Percentiles rank a stretch among this genome's conserved stretches.
Evolutionary conservation across 2,113 vertebrate species (phyloP).

Genomic region (Colaptes auratus): DNA sequence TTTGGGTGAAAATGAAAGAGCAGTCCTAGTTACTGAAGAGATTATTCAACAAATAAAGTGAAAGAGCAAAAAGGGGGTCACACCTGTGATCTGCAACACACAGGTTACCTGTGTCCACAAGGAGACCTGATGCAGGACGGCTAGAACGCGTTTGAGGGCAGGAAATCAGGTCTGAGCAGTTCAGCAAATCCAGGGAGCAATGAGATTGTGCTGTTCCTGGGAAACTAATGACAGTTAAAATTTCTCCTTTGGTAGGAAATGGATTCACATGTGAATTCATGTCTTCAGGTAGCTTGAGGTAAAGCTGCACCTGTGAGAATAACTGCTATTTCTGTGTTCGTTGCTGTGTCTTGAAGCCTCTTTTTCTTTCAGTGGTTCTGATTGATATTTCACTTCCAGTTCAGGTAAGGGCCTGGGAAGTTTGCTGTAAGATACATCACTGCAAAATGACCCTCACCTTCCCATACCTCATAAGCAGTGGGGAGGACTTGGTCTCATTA

Average conservation of each 20-base stretch:
- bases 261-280: not conserved
- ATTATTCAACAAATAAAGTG: not conserved
- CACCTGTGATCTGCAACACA: too few relatives aligned
- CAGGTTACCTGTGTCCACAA: not conserved
- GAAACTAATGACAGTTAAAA: not conserved
- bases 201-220: not conserved
- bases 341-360: not conserved
- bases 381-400: not conserved
- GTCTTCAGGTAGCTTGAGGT: not conserved
- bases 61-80: not conserved
- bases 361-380: not conserved
- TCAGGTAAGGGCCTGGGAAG: not conserved
- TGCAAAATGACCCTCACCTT: not conserved
- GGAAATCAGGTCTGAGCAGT: not conserved
- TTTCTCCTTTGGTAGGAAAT: not conserved
- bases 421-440: not conserved
- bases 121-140: not conserved
- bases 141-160: not conserved
- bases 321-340: not conserved
- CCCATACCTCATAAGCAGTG: accelerated
- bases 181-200: not conserved
- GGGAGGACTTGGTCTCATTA: not conserved
- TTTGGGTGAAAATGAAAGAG: not conserved
- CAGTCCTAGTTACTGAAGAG: not conserved
- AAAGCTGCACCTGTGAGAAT: not conserved